Evolutionary conservation across 92 coral and sea anemone species (phyloP).

Genomic region (Pocillopora meandrina): DNA sequence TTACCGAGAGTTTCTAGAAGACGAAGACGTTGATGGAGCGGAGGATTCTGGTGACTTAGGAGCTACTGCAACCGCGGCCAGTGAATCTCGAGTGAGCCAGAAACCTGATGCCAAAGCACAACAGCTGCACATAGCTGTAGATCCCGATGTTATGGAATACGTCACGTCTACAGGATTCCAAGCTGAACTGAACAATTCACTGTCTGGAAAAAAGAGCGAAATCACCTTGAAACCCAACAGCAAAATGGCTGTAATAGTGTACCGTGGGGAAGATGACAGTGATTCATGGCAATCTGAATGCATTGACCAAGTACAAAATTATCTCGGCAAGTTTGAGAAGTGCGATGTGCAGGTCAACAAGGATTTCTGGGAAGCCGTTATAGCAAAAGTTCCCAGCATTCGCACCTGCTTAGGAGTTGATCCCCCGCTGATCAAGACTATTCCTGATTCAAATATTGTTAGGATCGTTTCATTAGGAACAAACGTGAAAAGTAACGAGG

Average conservation of each 20-base stretch:
- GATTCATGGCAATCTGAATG: slow-evolving; percentile 49
- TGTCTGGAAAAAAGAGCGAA: slow-evolving; percentile 37
- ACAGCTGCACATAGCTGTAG: slow-evolving; percentile 62
- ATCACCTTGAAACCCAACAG: slow-evolving; percentile 39
- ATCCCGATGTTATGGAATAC: slow-evolving; percentile 72
- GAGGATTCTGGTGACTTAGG: not conserved
- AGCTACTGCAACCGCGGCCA: not conserved
- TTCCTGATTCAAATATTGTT: not conserved
- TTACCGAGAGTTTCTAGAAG: slow-evolving; percentile 54
- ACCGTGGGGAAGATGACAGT: slow-evolving; percentile 31
- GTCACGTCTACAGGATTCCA: slow-evolving; percentile 30
- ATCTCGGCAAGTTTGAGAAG: slow-evolving; percentile 28
- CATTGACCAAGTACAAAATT: slow-evolving; percentile 36
- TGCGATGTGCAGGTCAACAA: slow-evolving; percentile 47
- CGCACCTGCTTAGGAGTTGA: slow-evolving; percentile 52
- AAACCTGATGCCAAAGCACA: slow-evolving; percentile 15
- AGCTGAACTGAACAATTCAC: slow-evolving; percentile 40
- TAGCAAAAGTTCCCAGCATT: slow-evolving; percentile 35
- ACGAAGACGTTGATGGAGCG: slow-evolving; percentile 7
- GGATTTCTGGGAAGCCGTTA: slow-evolving; percentile 57
- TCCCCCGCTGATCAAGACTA: slow-evolving; percentile 37
- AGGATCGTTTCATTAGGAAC: slow-evolving; percentile 48
- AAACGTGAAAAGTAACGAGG: slow-evolving; percentile 21
- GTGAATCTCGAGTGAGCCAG: not conserved
- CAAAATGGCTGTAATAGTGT: slow-evolving; percentile 38